Conservation (phyloP, 2,797 vertebrate species). For the Champsocephalus esox region DNA sequence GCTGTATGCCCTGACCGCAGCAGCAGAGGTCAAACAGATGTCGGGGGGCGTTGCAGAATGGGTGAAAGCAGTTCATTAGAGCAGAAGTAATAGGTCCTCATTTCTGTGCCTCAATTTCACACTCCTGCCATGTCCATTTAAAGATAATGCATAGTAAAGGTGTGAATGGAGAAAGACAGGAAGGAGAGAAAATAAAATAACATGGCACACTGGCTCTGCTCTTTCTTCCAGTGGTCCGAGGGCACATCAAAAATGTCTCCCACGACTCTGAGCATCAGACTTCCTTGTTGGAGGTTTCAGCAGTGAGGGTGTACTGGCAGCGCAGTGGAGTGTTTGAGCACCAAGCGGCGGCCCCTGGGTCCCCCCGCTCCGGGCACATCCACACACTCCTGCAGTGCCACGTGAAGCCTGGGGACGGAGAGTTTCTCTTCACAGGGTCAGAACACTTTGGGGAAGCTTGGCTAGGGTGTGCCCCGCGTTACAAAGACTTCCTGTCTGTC, state of each 20-base stretch:
- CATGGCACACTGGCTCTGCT: background rate
- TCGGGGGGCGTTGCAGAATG: conserved; percentile 57
- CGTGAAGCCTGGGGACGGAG: conserved; percentile 84
- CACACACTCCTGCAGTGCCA: conserved; percentile 81
- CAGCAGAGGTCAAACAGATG: conserved; percentile 62
- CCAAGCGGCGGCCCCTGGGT: conserved; percentile 33
- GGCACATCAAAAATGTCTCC: conserved; percentile 81
- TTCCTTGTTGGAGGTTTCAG: conserved; percentile 78
- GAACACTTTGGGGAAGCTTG: conserved; percentile 90
- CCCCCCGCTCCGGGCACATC: conserved; percentile 70
- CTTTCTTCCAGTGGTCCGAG: conserved; percentile 83
- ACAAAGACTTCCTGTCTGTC: conserved; percentile 85
- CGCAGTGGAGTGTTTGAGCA: conserved; percentile 82
- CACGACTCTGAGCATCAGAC: conserved; percentile 77
- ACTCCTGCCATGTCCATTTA: conserved; percentile 53
- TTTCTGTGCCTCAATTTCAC: conserved; percentile 37
- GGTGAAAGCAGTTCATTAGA: conserved; percentile 50
- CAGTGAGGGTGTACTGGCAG: conserved; percentile 84
- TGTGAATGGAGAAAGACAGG: conserved; percentile 34
- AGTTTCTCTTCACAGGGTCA: conserved; percentile 88
- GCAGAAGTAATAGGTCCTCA: conserved; percentile 63
- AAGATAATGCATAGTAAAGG: conserved; percentile 67
- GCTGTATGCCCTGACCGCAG: conserved; percentile 31
- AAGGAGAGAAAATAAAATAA: background rate
- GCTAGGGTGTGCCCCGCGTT: conserved; percentile 89